Evolutionary conservation across 2,113 vertebrate genomes (phyloP), one percentile per base, ranked within the genome.

Genomic region (Cavia aperea): DNA sequence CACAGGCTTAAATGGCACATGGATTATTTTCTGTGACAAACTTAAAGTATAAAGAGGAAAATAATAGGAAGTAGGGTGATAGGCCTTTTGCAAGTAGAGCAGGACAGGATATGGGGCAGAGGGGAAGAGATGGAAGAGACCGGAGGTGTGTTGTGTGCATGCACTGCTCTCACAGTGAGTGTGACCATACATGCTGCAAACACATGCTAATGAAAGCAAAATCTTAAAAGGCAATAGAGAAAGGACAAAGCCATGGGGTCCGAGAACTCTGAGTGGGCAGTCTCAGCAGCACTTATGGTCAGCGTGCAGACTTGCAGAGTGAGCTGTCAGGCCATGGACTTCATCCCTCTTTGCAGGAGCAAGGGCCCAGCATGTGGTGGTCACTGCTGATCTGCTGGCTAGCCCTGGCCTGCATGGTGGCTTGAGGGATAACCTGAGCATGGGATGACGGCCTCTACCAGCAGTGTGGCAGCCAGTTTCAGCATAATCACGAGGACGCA

Each of bases 141-240:
- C 10, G 5, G 14, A 26, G 43, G 6, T 24, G 43, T 4, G 23
- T 13, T 11, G 1, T 6, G 39, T 5, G 2, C 12, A 3, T 13
- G 73, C 46, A 29, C 26, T 43, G 2, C 43, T 46, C 68, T 26
- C 43, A 16, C 26, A 11, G 2, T 8, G 14, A 14, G 7, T 16
- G 43, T 46, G 2, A 16, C 31, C 46, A 3, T 13, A 46, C 2
- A 6, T 31, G 13, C 43, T 31, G 73, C 43, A 49, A 6, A 29
- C 43, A 14, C 6, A 5, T 31, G 46, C 26, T 49, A 31, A 49
- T 49, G 39, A 26, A 49, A 75, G 14, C 7, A 23, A 68, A 68
- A 4, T 75, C 46, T 75, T 46, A 46, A 73, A 73, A 11, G 43
- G 26, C 2, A 14, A 46, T 26, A 86, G 75, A 26, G 36, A n/a